Evolutionary conservation across 2,113 vertebrate species (phyloP), one percentile per base, ranked within the genome.

Genomic region (Periophthalmodon schlosseri): DNA sequence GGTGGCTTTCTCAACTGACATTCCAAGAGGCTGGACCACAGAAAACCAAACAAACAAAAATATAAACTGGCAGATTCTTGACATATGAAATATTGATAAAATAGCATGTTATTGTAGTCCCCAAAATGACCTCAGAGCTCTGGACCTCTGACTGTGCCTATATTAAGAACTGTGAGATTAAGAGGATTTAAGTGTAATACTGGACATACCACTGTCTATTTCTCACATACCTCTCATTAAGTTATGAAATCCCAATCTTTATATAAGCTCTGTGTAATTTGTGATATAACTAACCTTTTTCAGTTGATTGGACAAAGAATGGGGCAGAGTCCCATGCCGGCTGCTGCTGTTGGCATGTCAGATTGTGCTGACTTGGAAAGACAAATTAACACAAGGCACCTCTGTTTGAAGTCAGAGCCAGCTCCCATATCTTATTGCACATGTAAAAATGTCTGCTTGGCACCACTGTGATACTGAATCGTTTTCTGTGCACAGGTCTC

Each of bases 381-480:
- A 74, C 44, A 74, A 81, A 85, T 73, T 79, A 77, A 84, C 79
- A 73, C 70, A 84, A 70, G 79, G 50, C 66, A 73, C 76, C 68
- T 78, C 34, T 73, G 82, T 89, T 87, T 88, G 86, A 88, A 87
- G 70, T 82, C 24, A 44, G 65, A 83, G 73, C 76, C 81, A 83
- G 82, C 33, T 15, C 65, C 69, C 67, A 49, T 73, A 82, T 79
- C 66, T 80, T 68, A 54, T 64, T 84, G 77, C 61, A 47, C 57
- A 61, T 70, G 28, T 78, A 34, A 52, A 70, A 65, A 56, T 65
- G 69, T 33, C 58, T 71, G 68, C 64, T 64, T 78, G 70, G 69
- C 74, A 81, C 68, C 39, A n/a, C 44, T 75, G 75, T 83, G 76
- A 87, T 78, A 86, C 76, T 73, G 76, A n/a, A 60, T 11, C 24